These are phyloP conservation scores for Onthophagus sagittarius DNA, from an alignment of 2,888 invertebrate species.

Conservation along the genomic window DNA sequence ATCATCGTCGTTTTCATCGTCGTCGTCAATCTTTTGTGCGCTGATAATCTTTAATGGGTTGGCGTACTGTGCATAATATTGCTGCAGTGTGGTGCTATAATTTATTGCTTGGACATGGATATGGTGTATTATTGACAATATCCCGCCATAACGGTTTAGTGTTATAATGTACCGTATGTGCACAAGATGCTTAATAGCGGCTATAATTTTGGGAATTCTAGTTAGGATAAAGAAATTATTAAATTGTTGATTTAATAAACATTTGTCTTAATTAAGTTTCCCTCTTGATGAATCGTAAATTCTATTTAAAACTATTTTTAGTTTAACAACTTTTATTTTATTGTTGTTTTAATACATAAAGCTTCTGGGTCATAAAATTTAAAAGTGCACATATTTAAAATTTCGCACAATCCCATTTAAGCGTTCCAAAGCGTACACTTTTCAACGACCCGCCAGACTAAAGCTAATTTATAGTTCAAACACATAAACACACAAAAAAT, in stretches of 20 bases:
- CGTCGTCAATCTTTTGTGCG: background rate
- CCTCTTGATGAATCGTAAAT: too few species aligned
- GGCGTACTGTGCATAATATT: background rate
- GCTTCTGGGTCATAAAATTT: background rate
- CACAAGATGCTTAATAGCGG: background rate
- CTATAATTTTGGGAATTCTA: background rate
- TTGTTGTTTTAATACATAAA: background rate
- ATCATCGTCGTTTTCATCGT: background rate
- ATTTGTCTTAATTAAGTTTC: too few species aligned
- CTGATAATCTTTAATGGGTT: background rate
- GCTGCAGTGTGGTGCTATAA: background rate
- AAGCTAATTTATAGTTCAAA: background rate
- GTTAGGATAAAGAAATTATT: too few species aligned
- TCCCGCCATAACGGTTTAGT: background rate
- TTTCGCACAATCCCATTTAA: background rate
- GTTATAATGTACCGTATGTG: background rate
- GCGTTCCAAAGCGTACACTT: background rate
- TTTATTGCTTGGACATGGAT: background rate
- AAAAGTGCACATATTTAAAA: background rate
- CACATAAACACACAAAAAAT: background rate
- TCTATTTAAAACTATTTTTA: too few species aligned
- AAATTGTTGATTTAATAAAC: too few species aligned
- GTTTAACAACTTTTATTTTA: too few species aligned
- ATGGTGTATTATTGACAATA: background rate
- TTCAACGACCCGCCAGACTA: background rate